Evolutionary conservation across 2,888 invertebrate genomes (phyloP).

Genomic region (Tineola bisselliella): DNA sequence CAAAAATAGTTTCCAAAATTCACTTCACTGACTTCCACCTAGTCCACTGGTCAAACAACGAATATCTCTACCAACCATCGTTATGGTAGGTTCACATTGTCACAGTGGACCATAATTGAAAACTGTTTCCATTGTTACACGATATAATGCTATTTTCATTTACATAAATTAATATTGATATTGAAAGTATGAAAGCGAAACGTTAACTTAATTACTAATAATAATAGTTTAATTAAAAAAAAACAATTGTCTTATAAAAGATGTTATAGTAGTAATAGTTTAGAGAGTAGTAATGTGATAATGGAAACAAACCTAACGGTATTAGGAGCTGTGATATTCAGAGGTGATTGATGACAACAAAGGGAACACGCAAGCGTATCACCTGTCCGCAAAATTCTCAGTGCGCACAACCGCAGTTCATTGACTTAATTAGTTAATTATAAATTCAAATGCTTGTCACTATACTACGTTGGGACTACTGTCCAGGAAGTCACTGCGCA

Average conservation of each 20-base stretch:
- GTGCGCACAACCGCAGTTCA: conserved; percentile 3
- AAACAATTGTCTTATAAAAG: too few relatives aligned
- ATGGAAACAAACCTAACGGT: conserved; percentile 42
- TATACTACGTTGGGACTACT: too few relatives aligned
- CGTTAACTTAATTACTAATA: too few relatives aligned
- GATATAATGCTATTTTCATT: not conserved
- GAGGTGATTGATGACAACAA: conserved; percentile 26
- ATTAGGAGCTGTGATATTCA: conserved; percentile 22
- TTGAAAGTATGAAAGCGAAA: too few relatives aligned
- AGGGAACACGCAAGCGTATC: conserved; percentile 31
- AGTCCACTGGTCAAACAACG: not conserved
- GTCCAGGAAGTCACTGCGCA: too few relatives aligned
- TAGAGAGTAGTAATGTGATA: too few relatives aligned
- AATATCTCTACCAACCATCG: conserved; percentile 21
- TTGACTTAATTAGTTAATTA: conserved; percentile 7
- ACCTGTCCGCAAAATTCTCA: conserved; percentile 24
- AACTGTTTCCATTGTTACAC: conserved; percentile 12
- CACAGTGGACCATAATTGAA: conserved; percentile 22
- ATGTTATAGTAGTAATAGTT: too few relatives aligned
- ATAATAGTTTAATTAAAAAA: too few relatives aligned
- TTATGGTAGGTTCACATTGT: conserved; percentile 37
- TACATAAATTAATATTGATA: too few relatives aligned
- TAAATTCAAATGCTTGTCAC: not conserved
- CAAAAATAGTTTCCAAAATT: not conserved
- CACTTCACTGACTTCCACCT: not conserved